Evolutionary conservation across 53 echinoderm and acorn worm species (phyloP), one percentile per base, ranked within the genome.

Genomic region (Luidia sarsii): DNA sequence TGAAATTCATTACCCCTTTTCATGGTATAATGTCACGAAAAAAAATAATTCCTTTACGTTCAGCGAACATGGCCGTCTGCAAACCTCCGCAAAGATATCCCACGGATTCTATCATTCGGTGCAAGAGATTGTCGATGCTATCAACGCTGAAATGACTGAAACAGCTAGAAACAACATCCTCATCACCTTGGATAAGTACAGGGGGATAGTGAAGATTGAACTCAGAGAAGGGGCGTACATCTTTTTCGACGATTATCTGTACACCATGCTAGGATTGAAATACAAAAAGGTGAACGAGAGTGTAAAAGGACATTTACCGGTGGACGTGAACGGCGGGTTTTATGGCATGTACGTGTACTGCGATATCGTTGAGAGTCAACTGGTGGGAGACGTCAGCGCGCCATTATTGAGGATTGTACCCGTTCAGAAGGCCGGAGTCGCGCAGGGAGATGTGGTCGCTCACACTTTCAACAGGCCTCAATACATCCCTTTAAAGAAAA

Each of bases 341-440:
- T 72, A 84, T 32, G 73, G 83, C 30, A 62, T 91, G 33, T 91
- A 77, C 64, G 61, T 91, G 21, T 91, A 91, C 39, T 65, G 57
- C 57, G 87, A 87, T 48, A 81, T 73, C 15, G 64, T 68, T 0
- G 46, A 82, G 33, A 25, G 60, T 36, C 86, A 93, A 36, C 45
- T 71, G 25, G 94, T 94, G 9, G 94, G 94, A 0, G 89, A 89
- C 57, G 33, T 67, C 0, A 71, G 65, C 7, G 91, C 85, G 0
- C 88, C 91, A 2, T 33, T 91, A 4, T 51, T 88, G 18, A 39
- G 85, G 18, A 65, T 80, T 37, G 49, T 91, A 3, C 57, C 65
- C 19, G 56, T 86, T 31, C 56, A 82, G 1, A 64, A 36, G 7
- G 36, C 55, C 8, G 67, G 73, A 3, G 31, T 50, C 11, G n/a